Conservation (phyloP, 2,888 invertebrate genomes). For the Tetragonisca angustula region DNA sequence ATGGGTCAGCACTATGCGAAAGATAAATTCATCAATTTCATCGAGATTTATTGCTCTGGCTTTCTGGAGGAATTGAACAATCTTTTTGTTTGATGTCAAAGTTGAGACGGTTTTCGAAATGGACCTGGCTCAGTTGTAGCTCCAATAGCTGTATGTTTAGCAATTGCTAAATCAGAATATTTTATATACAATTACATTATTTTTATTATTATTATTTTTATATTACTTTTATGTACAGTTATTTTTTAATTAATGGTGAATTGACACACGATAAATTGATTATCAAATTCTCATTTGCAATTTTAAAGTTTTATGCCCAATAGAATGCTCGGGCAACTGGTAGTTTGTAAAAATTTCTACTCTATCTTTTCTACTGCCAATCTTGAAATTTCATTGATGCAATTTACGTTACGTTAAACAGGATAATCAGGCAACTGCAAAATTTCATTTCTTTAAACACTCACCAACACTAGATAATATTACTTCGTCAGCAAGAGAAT, state of each 20-base stretch:
- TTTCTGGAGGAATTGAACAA: background rate
- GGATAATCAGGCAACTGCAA: no score
- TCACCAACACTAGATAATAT: no score
- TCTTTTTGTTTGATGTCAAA: background rate
- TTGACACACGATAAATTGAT: background rate
- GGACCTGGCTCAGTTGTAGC: fast-evolving
- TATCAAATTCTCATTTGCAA: background rate
- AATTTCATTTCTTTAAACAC: no score
- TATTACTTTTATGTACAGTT: background rate
- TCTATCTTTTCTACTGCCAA: background rate
- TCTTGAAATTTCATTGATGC: background rate
- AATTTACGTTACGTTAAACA: no score
- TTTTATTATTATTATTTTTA: no score
- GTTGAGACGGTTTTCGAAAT: background rate
- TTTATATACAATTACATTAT: background rate
- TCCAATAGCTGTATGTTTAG: background rate
- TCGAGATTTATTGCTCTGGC: background rate
- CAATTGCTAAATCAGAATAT: background rate
- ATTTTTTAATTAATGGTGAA: background rate
- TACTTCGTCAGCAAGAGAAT: no score
- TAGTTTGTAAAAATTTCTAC: background rate
- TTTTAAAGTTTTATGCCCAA: background rate
- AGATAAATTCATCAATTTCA: background rate
- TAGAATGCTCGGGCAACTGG: background rate
- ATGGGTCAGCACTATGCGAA: background rate